Base-by-base conservation (phyloP, 2,888 invertebrate species). In the Microdon myrmicae region DNA sequence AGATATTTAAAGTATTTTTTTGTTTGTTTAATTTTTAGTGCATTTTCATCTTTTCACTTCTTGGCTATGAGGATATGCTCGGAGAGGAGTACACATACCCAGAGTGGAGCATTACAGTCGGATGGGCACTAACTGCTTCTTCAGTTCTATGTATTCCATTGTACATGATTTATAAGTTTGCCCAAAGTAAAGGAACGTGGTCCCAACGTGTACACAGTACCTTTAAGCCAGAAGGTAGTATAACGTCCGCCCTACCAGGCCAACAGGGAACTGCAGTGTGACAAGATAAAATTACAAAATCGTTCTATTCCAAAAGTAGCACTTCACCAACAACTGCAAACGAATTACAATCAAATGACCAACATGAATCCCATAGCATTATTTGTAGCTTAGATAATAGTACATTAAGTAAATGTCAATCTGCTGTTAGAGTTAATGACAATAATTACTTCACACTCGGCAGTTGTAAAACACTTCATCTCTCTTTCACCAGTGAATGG, bases 91-190 rank as follows among this genome's bases (percentile, higher is more conserved):
- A 89, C 76, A 78, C 81, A 45, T 93, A 92, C 80, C 92, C 93
- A 0, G 81, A 84, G 39, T 94, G 93, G 93, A 90, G 90, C 70
- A 86, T 90, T 75, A 82, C 84, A 41, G 86, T 92, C 45, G 94
- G 94, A 13, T 92, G 92, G 88, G 76, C 86, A 14, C 84, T 95
- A 72, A 94, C 94, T 0, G 87, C 86, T 38, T 92, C 92, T 32
- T 94, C 94, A 14, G 88, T 94, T 60, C 82, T 91, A 58, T 92
- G 91, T 76, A 93, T 95, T 68, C 94, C 94, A 1, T 75, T 87
- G 68, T 94, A 93, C 80, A 90, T 92, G 70, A 71, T 92, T 49
- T 94, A 93, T 81, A 89, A 89, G 79, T 84, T 89, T 70, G 77
- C 82, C 48, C 86, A 85, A 41, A 90, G 89, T 0, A 88, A 87